Base-by-base conservation (phyloP, 2,888 invertebrate genomes). In the Auanema sp. region DNA sequence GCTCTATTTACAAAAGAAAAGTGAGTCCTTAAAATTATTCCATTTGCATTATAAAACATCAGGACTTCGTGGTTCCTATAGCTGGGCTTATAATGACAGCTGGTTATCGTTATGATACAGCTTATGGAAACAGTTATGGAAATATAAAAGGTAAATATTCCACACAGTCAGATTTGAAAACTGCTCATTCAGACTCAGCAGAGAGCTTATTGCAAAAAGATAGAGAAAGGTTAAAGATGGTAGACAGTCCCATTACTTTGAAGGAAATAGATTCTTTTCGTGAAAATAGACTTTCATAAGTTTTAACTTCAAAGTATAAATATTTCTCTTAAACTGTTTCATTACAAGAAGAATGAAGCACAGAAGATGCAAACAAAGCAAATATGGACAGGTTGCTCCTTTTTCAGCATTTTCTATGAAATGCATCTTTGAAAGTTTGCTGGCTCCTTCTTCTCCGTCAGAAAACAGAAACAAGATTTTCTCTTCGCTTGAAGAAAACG, bases 51-150 rank as follows among this genome's bases (percentile, higher is more conserved):
- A 49, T 21, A 24, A 41, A 58, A 47, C 59, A 49, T 50, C 24
- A 71, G 71, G 75, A 75, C 43, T 40, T 75, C 11, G 68, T 77
- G 41, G 62, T 79, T 23, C 78, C 78, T 8, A 65, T 76, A 24
- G 75, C 71, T n/a, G 77, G 77, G 14, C 53, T 79, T 8, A 66
- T 76, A 23, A 76, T 78, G 73, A 70, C 67, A 49, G 59, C 66
- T 23, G 76, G 74, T 12, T 76, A 75, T 54, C 67, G 72, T 21
- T 77, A 77, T 62, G 75, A 77, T 50, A 61, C 63, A 23, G 70
- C 73, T 16, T 67, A 61, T 52, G 76, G 75, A 10, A 68, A 68
- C 1, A 66, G 69, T 18, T 59, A 57, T 10, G 52, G 65, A 24
- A 51, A 52, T 21, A 65, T 75, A 41, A 55, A 61, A 62, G 65